Base-by-base conservation (phyloP, 1,140 invertebrate genomes). In the Cepaea nemoralis region DNA sequence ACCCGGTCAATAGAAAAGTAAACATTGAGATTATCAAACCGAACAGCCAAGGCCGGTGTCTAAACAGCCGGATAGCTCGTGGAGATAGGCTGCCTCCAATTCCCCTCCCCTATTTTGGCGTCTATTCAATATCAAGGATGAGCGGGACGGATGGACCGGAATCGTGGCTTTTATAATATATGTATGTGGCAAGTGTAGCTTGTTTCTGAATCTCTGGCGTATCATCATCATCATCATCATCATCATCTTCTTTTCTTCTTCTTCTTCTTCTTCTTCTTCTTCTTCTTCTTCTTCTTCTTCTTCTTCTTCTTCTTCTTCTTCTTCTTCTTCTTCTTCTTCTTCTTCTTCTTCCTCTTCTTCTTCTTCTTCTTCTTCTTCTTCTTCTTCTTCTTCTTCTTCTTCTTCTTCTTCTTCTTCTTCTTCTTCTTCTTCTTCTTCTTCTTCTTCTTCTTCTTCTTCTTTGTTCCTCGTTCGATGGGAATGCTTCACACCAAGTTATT, bases 121-220 rank as follows among this genome's bases (percentile, higher is more conserved):
- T n/a, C n/a, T n/a, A n/a, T n/a, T n/a, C n/a, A n/a, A n/a, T n/a
- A n/a, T n/a, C n/a, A n/a, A n/a, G n/a, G n/a, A 14, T 22, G 6
- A 55, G n/a, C 3, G 19, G 16, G 50, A 5, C 19, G 42, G 42
- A 10, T 45, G 42, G 19, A 45, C 42, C 8, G 19, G 42, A 8
- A 19, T 14, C 16, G n/a, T 14, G 50, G 5, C 16, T 45, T 45
- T 22, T 22, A 14, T 22, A 24, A 22, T 55, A 55, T 69, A 63
- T 75, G 24, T 31, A 37, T 33, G 19, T 50, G 50, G 27, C 27
- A 66, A 35, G 6, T 42, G 37, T 83, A 42, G 80, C 37, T 83
- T 76, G 66, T 95, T 95, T 87, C 92, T 95, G 10, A 94, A 95
- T 91, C 95, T 95, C 10, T 93, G 19, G 42, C 19, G 19, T 45